Evolutionary conservation across 2,797 vertebrate species (phyloP).

Genomic region (Pseudomugil tenellus): DNA sequence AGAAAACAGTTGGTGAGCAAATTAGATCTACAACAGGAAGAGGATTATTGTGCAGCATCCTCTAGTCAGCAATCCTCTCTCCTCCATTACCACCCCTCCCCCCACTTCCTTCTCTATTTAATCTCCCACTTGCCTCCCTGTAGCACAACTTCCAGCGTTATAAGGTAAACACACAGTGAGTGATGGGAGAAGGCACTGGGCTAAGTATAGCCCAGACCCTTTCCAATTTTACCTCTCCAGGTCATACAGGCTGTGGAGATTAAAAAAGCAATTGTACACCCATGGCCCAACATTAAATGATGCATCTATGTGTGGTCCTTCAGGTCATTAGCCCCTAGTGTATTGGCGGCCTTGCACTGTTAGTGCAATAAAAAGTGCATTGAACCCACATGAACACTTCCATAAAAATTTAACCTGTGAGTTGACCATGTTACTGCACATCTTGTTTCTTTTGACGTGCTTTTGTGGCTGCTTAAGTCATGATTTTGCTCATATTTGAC

Average conservation of each 20-base stretch:
- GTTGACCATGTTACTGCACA: neutral
- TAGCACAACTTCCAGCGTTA: conserved; percentile 15
- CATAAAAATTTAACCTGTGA: conserved; percentile 10
- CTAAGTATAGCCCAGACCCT: conserved; percentile 46
- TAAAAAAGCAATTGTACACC: conserved; percentile 68
- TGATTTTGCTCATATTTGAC: too few species aligned
- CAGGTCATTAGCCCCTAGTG: conserved; percentile 44
- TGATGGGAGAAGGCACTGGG: conserved; percentile 41
- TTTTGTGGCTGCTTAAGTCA: too few species aligned
- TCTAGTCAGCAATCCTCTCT: neutral
- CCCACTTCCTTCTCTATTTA: neutral
- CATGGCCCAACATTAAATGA: conserved; percentile 52
- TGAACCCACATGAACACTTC: conserved; percentile 6
- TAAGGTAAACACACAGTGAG: conserved; percentile 51
- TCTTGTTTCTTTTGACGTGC: too few species aligned
- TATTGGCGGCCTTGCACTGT: conserved; percentile 36
- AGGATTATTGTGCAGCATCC: conserved; percentile 22
- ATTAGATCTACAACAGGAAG: conserved; percentile 17
- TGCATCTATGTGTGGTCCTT: conserved; percentile 36
- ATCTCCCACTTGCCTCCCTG: conserved; percentile 4
- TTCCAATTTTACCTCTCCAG: conserved; percentile 48
- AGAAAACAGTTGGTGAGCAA: conserved; percentile 13
- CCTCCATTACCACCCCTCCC: neutral
- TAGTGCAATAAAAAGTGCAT: conserved; percentile 35
- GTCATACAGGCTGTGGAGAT: conserved; percentile 47